phyloP scores from a whole-genome alignment of 2,797 vertebrate genomes.

The Lagocephalus sceleratus region DNA sequence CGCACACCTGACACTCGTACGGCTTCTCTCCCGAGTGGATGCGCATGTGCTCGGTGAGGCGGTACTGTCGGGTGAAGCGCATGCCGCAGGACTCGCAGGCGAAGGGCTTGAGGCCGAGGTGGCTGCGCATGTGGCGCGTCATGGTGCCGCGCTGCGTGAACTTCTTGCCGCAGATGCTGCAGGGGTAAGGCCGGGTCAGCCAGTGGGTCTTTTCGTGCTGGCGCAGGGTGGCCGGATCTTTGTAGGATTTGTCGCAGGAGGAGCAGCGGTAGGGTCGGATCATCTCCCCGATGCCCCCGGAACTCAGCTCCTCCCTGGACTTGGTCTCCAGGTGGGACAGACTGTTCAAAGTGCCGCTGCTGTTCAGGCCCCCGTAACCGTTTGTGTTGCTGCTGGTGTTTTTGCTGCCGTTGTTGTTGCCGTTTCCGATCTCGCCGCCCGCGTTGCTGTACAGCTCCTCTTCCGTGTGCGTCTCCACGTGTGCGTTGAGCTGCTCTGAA shows the following conservation, averaged over 20 bases:
- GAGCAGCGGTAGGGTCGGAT: constrained; percentile 95
- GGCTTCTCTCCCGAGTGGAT: constrained; percentile 99
- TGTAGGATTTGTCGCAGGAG: constrained; percentile 96
- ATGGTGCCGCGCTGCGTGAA: constrained; percentile 99
- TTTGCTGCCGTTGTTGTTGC: constrained; percentile 72
- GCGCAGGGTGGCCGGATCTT: constrained; percentile 94
- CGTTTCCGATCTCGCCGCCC: constrained; percentile 70
- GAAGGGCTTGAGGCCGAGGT: constrained; percentile 97
- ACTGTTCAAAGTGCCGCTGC: constrained; percentile 69
- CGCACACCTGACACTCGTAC: constrained; percentile 98
- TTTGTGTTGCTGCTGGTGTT: constrained; percentile 62
- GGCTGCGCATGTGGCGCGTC: constrained; percentile 99
- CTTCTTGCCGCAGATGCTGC: constrained; percentile 99
- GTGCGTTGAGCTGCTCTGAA: constrained; percentile 98
- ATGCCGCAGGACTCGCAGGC: constrained; percentile 97
- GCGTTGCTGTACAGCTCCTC: constrained; percentile 89
- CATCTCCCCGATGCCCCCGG: constrained; percentile 83
- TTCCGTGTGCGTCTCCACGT: constrained; percentile 97
- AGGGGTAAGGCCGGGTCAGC: constrained; percentile 97
- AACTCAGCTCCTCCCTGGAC: constrained; percentile 77
- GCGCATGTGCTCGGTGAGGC: constrained; percentile 98
- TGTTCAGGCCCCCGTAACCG: constrained; percentile 72
- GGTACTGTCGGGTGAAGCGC: constrained; percentile 99
- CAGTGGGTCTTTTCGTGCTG: constrained; percentile 99
- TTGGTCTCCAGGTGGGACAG: constrained; percentile 75